Percentiles rank a stretch among this genome's conserved stretches.
phyloP scores from a whole-genome alignment of 2,888 invertebrate species.

The Ptilodon capucinus region DNA sequence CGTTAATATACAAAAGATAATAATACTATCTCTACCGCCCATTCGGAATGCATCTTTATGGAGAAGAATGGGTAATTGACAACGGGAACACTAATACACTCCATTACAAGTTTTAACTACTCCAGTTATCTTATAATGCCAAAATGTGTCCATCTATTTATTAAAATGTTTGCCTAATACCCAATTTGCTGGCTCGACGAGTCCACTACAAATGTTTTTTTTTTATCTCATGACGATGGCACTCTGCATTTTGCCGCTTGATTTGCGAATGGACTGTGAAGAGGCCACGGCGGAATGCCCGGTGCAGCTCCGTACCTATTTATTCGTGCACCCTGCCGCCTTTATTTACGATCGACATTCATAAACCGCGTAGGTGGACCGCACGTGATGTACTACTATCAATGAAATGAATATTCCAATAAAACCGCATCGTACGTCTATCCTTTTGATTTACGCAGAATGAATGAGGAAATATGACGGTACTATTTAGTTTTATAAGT shows the following conservation, averaged over 20 bases:
- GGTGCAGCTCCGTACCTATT: constrained; percentile 21
- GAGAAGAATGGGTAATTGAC: too few relatives aligned
- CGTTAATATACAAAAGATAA: too few relatives aligned
- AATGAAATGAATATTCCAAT: not conserved
- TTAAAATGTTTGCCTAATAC: constrained; percentile 21
- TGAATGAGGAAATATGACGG: not conserved
- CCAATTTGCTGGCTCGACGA: constrained; percentile 14
- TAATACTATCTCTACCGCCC: not conserved
- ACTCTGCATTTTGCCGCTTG: constrained; percentile 41
- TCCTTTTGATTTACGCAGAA: not conserved
- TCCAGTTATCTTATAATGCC: too few relatives aligned
- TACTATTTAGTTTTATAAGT: not conserved
- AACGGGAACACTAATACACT: too few relatives aligned
- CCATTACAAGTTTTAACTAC: too few relatives aligned
- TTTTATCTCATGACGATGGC: constrained; percentile 32
- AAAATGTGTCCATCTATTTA: too few relatives aligned
- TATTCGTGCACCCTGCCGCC: constrained; percentile 12
- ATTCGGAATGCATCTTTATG: too few relatives aligned
- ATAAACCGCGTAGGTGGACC: constrained; percentile 19
- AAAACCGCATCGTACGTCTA: not conserved
- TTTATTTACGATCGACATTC: constrained; percentile 36
- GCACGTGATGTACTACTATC: constrained; percentile 3
- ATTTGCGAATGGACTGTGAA: constrained; percentile 51
- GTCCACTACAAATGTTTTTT: constrained; percentile 21
- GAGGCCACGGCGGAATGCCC: constrained; percentile 34